Evolutionary conservation across 2,888 invertebrate genomes (phyloP), one percentile per base, ranked within the genome.

Genomic region (Yponomeuta cagnagella): DNA sequence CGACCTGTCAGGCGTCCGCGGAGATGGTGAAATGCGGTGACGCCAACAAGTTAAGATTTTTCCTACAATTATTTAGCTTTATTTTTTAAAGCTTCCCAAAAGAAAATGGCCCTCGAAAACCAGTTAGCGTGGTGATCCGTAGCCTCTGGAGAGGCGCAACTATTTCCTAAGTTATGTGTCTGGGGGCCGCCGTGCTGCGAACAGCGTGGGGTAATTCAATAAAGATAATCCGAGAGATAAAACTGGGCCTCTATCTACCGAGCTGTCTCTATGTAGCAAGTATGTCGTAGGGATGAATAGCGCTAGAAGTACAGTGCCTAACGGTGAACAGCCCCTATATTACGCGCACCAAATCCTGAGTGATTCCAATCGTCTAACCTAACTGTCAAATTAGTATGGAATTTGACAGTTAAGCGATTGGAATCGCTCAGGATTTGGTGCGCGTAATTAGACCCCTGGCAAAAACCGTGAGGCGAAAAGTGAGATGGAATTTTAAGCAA

Each of bases 151-250:
- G 70, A 37, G n/a, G 63, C 37, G 72, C 74, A 75, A 77, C 75
- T 77, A 77, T 79, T 76, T 72, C 75, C 75, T 77, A 75, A 77
- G 77, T 77, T 78, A 79, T 74, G 73, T 66, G 68, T 70, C 71
- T 66, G 68, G 73, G 72, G 33, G 73, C 69, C 72, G 76, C 74
- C 88, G 75, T 81, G 87, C 87, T 88, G 88, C 64, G 86, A 86
- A 74, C 90, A 89, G 89, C 89, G 83, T 87, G 90, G 77, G 89
- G 89, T 84, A 83, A 87, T 88, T 87, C 87, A 89, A 90, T 90
- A 88, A 85, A 87, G 88, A 89, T 88, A 84, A 87, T 87, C 87
- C 80, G 73, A 74, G 74, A 82, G 86, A 87, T 86, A 85, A 58
- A 58, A 58, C 52, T 58, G 52, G 52, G 52, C 52, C 52, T 58